phyloP scores from a whole-genome alignment of 2,797 vertebrate species.

The Coregonus sp. region DNA sequence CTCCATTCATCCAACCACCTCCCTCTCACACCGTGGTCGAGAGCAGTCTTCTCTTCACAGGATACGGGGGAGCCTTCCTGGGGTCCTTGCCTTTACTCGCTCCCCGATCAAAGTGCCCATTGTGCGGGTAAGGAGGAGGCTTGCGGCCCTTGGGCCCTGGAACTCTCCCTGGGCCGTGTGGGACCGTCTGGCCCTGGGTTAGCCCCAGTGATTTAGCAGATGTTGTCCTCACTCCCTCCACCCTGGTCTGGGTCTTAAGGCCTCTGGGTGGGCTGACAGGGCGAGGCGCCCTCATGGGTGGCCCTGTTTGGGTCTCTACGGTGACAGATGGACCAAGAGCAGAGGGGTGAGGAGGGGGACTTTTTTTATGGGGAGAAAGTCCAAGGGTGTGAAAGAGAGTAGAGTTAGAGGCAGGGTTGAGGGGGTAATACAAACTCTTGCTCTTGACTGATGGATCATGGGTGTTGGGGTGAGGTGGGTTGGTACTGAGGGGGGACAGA shows the following conservation, averaged over 20 bases:
- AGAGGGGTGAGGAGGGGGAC: constrained; percentile 37
- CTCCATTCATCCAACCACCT: constrained; percentile 50
- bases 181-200: constrained; percentile 19
- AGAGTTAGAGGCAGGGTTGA: constrained; percentile 41
- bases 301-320: constrained; percentile 50
- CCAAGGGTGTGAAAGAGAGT: constrained; percentile 19
- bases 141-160: constrained; percentile 62
- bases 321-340: constrained; percentile 63
- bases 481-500: constrained; percentile 66
- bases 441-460: constrained; percentile 40
- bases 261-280: constrained; percentile 59
- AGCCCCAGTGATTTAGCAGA: constrained; percentile 35
- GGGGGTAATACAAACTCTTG: constrained; percentile 27
- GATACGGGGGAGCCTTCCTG: constrained; percentile 71
- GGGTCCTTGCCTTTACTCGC: constrained; percentile 64
- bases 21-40: constrained; percentile 76
- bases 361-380: constrained; percentile 26
- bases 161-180: constrained; percentile 33
- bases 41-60: constrained; percentile 75
- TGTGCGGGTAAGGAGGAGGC: constrained; percentile 76
- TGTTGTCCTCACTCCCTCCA: constrained; percentile 26
- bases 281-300: constrained; percentile 36
- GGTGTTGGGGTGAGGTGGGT: constrained; percentile 46
- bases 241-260: constrained; percentile 29
- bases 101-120: constrained; percentile 45